Evolutionary conservation across 2,888 invertebrate species (phyloP).

Genomic region (Alcis repandata): DNA sequence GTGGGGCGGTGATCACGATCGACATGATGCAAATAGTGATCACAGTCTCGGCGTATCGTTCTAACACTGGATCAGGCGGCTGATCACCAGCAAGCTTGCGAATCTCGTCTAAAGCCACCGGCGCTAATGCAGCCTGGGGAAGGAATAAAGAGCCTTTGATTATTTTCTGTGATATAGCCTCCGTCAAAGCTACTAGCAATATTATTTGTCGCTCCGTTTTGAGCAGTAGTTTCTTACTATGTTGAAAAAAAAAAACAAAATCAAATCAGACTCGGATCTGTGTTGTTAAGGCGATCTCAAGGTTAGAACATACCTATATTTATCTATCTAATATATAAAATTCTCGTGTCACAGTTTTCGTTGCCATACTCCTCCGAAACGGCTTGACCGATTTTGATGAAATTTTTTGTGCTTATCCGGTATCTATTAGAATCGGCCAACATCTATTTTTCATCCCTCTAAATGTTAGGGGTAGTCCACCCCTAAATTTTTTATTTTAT

Average conservation of each 20-base stretch:
- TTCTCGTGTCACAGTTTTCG: too few relatives aligned
- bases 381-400: too few relatives aligned
- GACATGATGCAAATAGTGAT: constrained; percentile 93
- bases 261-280: background rate
- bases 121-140: constrained; percentile 91
- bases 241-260: background rate
- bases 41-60: constrained; percentile 89
- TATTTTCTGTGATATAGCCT: background rate
- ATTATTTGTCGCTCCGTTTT: background rate
- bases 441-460: too few relatives aligned
- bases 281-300: background rate
- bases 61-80: constrained; percentile 75
- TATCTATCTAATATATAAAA: too few relatives aligned
- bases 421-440: too few relatives aligned
- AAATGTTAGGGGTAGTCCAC: too few relatives aligned
- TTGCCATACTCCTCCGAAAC: too few relatives aligned
- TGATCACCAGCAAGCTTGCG: constrained; percentile 66
- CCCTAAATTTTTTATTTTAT: too few relatives aligned
- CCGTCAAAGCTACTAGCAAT: background rate
- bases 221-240: background rate
- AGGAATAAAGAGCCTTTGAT: background rate
- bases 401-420: too few relatives aligned
- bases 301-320: too few relatives aligned
- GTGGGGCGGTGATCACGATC: constrained; percentile 93
- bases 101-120: constrained; percentile 91